Percentiles rank a stretch among this genome's conserved stretches.
These are phyloP conservation scores for Oxystoma pomonae DNA, from an alignment of 2,888 invertebrate species.

Conservation along the genomic window DNA sequence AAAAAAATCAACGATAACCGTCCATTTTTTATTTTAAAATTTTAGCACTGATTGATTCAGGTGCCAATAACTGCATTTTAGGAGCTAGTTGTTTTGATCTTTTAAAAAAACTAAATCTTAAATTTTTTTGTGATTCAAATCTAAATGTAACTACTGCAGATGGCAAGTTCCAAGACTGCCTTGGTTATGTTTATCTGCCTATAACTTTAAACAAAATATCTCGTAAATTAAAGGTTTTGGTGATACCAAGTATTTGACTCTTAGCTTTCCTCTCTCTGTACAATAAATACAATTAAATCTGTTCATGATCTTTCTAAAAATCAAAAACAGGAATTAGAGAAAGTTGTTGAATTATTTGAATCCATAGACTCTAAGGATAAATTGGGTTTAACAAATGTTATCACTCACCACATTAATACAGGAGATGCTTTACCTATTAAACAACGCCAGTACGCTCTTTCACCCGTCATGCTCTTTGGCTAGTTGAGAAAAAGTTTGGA, in stretches of 20 bases:
- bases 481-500: slow-evolving; percentile 30
- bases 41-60: slow-evolving; percentile 9
- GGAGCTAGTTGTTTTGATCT: slow-evolving; percentile 4
- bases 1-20: slow-evolving; percentile 3
- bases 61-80: slow-evolving; percentile 1
- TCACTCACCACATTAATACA: slow-evolving; percentile 9
- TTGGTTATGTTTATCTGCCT: slow-evolving; percentile 3
- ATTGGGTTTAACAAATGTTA: slow-evolving; percentile 5
- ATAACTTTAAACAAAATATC: slow-evolving; percentile 6
- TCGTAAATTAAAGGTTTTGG: slow-evolving; percentile 5
- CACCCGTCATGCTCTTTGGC: slow-evolving; percentile 24
- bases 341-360: slow-evolving; percentile 5
- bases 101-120: neutral
- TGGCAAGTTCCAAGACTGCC: slow-evolving; percentile 1
- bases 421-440: slow-evolving; percentile 11
- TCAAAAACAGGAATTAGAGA: neutral
- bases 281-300: neutral
- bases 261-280: neutral
- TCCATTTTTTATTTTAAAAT: slow-evolving; percentile 3
- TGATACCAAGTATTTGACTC: slow-evolving; percentile 4
- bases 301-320: neutral
- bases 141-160: slow-evolving; percentile 8
- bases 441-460: slow-evolving; percentile 12
- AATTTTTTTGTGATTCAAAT: neutral
- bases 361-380: neutral